Percentiles rank a stretch among this genome's conserved stretches.
These are phyloP conservation scores for Nematopogon swammerdamellus DNA, from an alignment of 2,888 invertebrate species.

Conservation along the genomic window DNA sequence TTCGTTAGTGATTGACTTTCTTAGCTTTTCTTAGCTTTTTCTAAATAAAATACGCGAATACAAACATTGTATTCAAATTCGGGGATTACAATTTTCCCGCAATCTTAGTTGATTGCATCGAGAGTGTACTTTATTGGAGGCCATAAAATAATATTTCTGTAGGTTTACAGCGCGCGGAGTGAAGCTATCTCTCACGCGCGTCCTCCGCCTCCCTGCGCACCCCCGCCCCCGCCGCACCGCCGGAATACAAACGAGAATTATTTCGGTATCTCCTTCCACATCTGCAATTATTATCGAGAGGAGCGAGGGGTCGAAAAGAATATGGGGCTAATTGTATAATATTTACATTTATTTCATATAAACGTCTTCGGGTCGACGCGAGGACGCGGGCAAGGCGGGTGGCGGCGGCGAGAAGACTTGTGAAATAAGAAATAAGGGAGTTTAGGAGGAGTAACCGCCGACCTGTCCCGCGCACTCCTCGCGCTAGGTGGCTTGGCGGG, in stretches of 20 bases:
- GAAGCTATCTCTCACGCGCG: not conserved
- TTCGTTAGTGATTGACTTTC: too few relatives aligned
- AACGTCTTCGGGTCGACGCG: conserved; percentile 3
- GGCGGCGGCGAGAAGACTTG: too few relatives aligned
- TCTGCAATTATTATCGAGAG: not conserved
- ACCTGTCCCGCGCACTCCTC: too few relatives aligned
- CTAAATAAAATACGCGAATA: too few relatives aligned
- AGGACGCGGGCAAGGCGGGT: not conserved
- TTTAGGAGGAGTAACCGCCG: too few relatives aligned
- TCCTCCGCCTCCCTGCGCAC: too few relatives aligned
- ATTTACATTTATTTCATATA: conserved; percentile 20
- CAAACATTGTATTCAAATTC: too few relatives aligned
- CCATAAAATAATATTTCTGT: not conserved
- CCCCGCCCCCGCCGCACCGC: too few relatives aligned
- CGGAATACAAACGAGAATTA: not conserved
- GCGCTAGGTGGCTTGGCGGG: too few relatives aligned
- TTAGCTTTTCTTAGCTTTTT: too few relatives aligned
- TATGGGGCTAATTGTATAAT: conserved; percentile 18
- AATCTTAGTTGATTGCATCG: not conserved
- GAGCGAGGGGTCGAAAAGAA: conserved; percentile 12
- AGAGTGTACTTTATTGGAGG: not conserved
- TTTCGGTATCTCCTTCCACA: not conserved
- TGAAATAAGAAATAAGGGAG: too few relatives aligned
- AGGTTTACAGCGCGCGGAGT: not conserved
- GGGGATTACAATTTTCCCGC: not conserved